phyloP scores from a whole-genome alignment of 2,113 vertebrate species.

The Neolamprologus brichardi region DNA sequence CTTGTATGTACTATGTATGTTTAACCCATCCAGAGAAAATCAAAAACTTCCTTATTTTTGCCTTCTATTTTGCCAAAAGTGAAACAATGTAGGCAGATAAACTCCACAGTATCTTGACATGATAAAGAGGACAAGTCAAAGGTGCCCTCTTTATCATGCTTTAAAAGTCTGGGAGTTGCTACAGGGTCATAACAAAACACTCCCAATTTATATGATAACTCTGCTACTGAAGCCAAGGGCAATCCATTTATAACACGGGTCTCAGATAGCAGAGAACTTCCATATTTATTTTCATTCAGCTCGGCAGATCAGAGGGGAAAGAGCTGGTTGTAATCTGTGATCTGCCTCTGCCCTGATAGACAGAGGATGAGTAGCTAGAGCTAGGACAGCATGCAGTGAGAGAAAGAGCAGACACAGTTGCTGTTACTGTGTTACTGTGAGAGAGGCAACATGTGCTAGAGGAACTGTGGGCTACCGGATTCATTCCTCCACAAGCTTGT shows the following conservation, averaged over 20 bases:
- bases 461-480: constrained; percentile 48
- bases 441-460: constrained; percentile 62
- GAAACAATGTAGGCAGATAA: not conserved
- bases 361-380: not conserved
- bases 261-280: not conserved
- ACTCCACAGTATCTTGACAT: not conserved
- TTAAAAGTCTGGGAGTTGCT: constrained; percentile 47
- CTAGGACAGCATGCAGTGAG: not conserved
- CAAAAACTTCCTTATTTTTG: not conserved
- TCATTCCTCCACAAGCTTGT: constrained; percentile 71
- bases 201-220: constrained; percentile 54
- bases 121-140: not conserved
- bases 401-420: not conserved
- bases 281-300: not conserved
- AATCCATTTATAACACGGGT: constrained; percentile 33
- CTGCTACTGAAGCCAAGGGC: constrained; percentile 52
- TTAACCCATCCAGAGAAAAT: not conserved
- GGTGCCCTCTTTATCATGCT: constrained; percentile 40
- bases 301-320: not conserved
- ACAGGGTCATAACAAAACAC: constrained; percentile 50
- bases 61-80: not conserved
- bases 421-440: constrained; percentile 31
- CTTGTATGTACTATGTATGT: not conserved
- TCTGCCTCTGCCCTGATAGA: constrained; percentile 23
- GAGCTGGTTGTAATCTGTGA: constrained; percentile 5